Base-by-base conservation (phyloP, 2,797 vertebrate species). In the Anniella stebbinsi region DNA sequence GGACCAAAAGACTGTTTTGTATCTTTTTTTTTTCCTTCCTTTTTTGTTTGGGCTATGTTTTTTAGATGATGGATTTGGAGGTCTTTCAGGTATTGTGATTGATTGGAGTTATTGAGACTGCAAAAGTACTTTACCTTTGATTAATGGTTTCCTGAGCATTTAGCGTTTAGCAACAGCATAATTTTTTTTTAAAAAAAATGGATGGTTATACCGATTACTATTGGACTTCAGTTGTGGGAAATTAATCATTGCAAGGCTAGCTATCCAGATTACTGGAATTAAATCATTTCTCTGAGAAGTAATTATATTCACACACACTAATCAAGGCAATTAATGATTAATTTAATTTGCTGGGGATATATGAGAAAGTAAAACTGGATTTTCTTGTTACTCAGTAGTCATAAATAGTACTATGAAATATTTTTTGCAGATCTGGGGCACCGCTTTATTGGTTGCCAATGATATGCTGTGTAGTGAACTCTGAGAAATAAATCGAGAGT, bases 271-370 rank as follows among this genome's bases (percentile, higher is more conserved):
- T 92, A 30, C 41, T 92, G 89, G 88, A 94, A 94, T 95, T 45
- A 90, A 96, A 95, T 92, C 83, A 89, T 88, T 93, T 92, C 80
- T 90, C 90, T 90, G 88, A 94, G 85, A 95, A 95, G 94, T 94
- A 94, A 92, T 94, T 95, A 92, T 89, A 93, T 89, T 93, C n/a
- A n/a, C 86, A 92, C 48, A 18, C n/a, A 21, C 91, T 86, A 78
- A 87, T 86, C 54, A 38, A 89, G 84, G 87, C 93, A 93, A 88
- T 93, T 94, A 93, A 89, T 94, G 84, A 91, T 72, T 92, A 91
- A 93, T 88, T 92, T 91, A 92, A 95, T 89, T 94, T 94, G 93
- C 76, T 89, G 83, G 94, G 84, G 90, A 90, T 38, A 77, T 87
- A 12, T 92, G 89, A 93, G 92, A 95, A 93, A 91, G 41, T 6